These are phyloP conservation scores for Ellobium chinense DNA, from an alignment of 2,888 invertebrate species.

Conservation along the genomic window DNA sequence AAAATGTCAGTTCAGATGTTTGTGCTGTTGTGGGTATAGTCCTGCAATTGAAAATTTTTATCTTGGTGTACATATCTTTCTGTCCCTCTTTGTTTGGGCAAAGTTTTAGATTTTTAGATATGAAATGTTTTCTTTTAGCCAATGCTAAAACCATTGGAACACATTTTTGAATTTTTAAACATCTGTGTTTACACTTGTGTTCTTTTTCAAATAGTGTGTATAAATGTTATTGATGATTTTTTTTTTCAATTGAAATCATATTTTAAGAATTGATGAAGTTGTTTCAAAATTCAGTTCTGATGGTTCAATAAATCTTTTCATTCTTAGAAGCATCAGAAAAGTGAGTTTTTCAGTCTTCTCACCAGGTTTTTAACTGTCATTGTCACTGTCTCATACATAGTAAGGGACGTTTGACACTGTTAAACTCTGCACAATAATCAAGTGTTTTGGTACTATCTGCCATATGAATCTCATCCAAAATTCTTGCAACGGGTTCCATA, in stretches of 20 bases:
- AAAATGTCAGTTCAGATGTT: no score
- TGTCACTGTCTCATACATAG: no score
- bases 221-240: neutral
- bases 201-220: neutral
- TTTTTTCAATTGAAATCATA: neutral
- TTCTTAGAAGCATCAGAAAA: slow-evolving; percentile 15
- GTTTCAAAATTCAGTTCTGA: slow-evolving; percentile 17
- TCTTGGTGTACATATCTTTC: neutral
- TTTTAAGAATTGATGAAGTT: slow-evolving; percentile 2
- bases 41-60: no score
- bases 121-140: neutral
- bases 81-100: neutral
- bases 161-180: neutral
- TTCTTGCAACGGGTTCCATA: no score
- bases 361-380: no score
- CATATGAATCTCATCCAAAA: no score
- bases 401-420: no score
- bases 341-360: neutral
- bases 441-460: no score
- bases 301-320: slow-evolving; percentile 31
- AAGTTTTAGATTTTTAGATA: neutral
- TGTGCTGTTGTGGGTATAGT: no score
- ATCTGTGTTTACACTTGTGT: neutral
- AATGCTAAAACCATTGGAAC: neutral
- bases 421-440: no score